phyloP scores from a whole-genome alignment of 2,888 invertebrate genomes.

The Plemyria rubiginata region DNA sequence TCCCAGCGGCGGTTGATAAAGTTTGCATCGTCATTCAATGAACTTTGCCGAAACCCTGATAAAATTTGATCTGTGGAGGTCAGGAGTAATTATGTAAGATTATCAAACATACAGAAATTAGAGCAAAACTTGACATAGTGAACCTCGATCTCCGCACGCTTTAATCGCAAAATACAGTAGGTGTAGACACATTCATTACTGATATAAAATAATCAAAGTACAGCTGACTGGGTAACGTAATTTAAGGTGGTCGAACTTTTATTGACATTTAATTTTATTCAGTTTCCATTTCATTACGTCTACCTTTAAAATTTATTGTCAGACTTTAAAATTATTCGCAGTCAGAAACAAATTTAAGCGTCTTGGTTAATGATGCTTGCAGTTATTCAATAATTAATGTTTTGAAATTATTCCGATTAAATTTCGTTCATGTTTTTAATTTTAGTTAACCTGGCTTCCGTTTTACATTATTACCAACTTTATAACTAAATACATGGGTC shows the following conservation, averaged over 20 bases:
- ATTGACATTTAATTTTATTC: slow-evolving; percentile 19
- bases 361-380: background rate
- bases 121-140: slow-evolving; percentile 39
- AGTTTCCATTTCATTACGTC: background rate
- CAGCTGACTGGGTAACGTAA: too few relatives aligned
- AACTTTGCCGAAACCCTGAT: slow-evolving; percentile 39
- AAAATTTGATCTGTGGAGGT: slow-evolving; percentile 36
- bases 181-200: background rate
- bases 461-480: slow-evolving; percentile 38
- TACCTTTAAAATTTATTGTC: background rate
- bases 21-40: slow-evolving; percentile 38
- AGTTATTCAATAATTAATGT: background rate
- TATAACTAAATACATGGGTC: slow-evolving; percentile 36
- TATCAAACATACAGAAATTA: slow-evolving; percentile 36
- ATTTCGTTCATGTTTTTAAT: background rate
- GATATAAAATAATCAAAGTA: too few relatives aligned
- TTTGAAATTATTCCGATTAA: background rate
- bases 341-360: slow-evolving; percentile 1
- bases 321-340: slow-evolving; percentile 4
- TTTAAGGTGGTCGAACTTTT: slow-evolving; percentile 3
- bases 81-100: slow-evolving; percentile 40
- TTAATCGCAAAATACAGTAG: slow-evolving; percentile 22
- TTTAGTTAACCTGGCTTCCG: slow-evolving; percentile 21
- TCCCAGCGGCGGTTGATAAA: slow-evolving; percentile 35
- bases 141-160: slow-evolving; percentile 28